These are phyloP conservation scores for Diplodus sargus DNA, from an alignment of 2,797 vertebrate species.

Conservation along the genomic window DNA sequence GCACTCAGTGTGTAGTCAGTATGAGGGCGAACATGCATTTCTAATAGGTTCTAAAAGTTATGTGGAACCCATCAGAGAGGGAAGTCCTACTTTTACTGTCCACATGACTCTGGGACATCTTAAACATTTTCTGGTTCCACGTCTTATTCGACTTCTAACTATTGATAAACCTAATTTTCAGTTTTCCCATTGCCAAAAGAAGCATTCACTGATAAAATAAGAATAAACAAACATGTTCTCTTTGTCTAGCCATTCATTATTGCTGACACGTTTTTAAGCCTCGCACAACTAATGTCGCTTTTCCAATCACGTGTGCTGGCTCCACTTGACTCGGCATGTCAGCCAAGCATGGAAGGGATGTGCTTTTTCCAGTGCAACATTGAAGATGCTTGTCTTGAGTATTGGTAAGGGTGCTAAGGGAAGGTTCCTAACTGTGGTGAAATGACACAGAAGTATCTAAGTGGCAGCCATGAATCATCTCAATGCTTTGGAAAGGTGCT, in stretches of 20 bases:
- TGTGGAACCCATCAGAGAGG: neutral
- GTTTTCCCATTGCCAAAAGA: constrained; percentile 1
- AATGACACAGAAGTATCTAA: too few relatives aligned
- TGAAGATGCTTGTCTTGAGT: too few relatives aligned
- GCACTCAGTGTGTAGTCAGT: neutral
- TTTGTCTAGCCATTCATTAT: neutral
- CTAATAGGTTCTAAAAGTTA: neutral
- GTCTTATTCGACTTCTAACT: neutral
- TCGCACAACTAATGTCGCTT: neutral
- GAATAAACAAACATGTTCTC: neutral
- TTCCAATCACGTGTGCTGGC: too few relatives aligned
- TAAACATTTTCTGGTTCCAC: neutral
- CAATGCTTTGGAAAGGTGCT: too few relatives aligned
- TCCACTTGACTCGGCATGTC: too few relatives aligned
- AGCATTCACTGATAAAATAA: neutral
- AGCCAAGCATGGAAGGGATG: too few relatives aligned
- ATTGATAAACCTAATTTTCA: neutral
- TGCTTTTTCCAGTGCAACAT: too few relatives aligned
- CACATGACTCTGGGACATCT: neutral
- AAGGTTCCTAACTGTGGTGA: too few relatives aligned
- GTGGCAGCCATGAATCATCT: too few relatives aligned
- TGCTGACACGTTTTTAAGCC: neutral
- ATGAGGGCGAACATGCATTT: constrained; percentile 7
- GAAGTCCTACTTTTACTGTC: neutral
- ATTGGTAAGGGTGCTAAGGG: too few relatives aligned